phyloP scores from a whole-genome alignment of 2,888 invertebrate genomes.

The Protodeltote pygarga region DNA sequence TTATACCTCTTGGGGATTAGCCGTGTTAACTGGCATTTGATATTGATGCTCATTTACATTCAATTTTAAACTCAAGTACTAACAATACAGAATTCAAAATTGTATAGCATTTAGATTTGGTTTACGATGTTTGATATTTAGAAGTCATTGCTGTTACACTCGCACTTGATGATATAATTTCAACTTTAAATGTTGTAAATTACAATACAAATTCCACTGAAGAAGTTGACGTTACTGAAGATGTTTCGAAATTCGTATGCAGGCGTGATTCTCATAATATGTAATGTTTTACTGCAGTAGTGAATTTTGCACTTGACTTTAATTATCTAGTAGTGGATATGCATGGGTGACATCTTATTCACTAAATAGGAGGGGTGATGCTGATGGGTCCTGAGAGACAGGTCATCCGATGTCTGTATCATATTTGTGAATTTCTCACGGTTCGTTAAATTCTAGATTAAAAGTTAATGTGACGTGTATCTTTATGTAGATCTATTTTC shows the following conservation, averaged over 20 bases:
- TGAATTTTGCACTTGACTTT: slow-evolving; percentile 85
- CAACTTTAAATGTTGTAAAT: slow-evolving; percentile 16
- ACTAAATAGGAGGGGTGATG: slow-evolving; percentile 41
- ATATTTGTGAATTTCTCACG: slow-evolving; percentile 71
- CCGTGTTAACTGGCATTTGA: slow-evolving; percentile 73
- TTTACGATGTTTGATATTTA: slow-evolving; percentile 52
- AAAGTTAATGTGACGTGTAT: slow-evolving; percentile 63
- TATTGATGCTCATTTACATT: slow-evolving; percentile 58
- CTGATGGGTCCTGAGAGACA: slow-evolving; percentile 47
- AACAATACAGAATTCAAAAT: slow-evolving; percentile 40
- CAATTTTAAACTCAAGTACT: slow-evolving; percentile 39
- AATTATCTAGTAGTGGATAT: slow-evolving; percentile 55
- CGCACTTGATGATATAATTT: slow-evolving; percentile 29
- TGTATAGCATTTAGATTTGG: not conserved
- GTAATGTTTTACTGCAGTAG: slow-evolving; percentile 73
- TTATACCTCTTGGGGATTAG: slow-evolving; percentile 69
- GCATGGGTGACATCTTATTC: slow-evolving; percentile 80
- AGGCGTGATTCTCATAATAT: slow-evolving; percentile 85
- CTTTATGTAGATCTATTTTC: slow-evolving; percentile 20
- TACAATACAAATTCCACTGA: slow-evolving; percentile 27
- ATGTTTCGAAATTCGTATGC: slow-evolving; percentile 43
- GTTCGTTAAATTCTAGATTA: slow-evolving; percentile 57
- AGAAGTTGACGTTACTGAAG: slow-evolving; percentile 8
- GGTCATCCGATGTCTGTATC: slow-evolving; percentile 56
- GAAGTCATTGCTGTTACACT: slow-evolving; percentile 55